Evolutionary conservation across 2,888 invertebrate genomes (phyloP).

Genomic region (Napeogenes inachia): DNA sequence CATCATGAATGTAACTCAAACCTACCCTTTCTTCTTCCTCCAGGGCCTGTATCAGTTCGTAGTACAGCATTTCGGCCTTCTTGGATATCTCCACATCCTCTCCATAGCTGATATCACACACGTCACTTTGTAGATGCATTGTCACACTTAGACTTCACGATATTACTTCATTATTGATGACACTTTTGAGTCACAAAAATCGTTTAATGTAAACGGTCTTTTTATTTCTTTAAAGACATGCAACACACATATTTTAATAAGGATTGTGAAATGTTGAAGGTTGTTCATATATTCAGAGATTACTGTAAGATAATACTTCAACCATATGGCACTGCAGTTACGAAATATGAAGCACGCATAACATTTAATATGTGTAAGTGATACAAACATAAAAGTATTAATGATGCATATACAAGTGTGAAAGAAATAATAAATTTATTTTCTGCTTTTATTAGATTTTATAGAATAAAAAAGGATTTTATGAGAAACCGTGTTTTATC

Average conservation of each 20-base stretch:
- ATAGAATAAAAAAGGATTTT: too few relatives aligned
- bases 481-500: too few relatives aligned
- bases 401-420: too few relatives aligned
- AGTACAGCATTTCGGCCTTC: slow-evolving; percentile 73
- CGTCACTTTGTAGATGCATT: slow-evolving; percentile 69
- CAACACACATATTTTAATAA: not conserved
- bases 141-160: slow-evolving; percentile 40
- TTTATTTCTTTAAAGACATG: too few relatives aligned
- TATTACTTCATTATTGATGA: slow-evolving; percentile 27
- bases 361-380: too few relatives aligned
- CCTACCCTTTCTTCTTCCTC: slow-evolving; percentile 75
- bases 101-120: slow-evolving; percentile 55
- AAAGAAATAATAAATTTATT: too few relatives aligned
- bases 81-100: slow-evolving; percentile 68
- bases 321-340: slow-evolving; percentile 6
- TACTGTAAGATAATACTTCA: slow-evolving; percentile 4
- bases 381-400: too few relatives aligned
- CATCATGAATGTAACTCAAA: slow-evolving; percentile 2
- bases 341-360: not conserved
- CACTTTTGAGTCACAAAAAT: slow-evolving; percentile 27
- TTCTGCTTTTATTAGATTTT: too few relatives aligned
- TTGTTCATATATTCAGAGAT: slow-evolving; percentile 3
- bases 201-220: not conserved
- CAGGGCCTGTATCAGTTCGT: slow-evolving; percentile 68
- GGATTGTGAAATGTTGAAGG: not conserved